These are phyloP conservation scores for Malurus cyaneus DNA, from an alignment of 2,113 vertebrate genomes.

Conservation along the genomic window DNA sequence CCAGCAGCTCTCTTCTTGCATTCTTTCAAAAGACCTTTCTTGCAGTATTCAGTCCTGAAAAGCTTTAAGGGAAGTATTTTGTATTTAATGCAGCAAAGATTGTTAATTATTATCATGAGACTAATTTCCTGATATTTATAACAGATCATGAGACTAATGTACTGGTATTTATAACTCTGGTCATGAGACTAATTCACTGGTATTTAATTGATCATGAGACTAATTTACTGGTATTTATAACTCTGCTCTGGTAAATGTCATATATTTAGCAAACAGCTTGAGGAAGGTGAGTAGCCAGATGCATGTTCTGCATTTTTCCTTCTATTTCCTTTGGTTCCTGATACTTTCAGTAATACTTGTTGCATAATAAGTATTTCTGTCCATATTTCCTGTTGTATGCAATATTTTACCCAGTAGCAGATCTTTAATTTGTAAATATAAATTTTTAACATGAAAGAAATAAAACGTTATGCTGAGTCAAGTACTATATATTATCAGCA, in stretches of 20 bases:
- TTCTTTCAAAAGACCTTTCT: background rate
- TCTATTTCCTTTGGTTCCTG: background rate
- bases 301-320: background rate
- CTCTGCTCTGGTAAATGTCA: background rate
- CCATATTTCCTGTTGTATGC: background rate
- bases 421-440: constrained; percentile 1
- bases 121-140: background rate
- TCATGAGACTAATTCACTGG: background rate
- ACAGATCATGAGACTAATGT: background rate
- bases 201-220: background rate
- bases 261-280: background rate
- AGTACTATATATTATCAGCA: constrained; percentile 28
- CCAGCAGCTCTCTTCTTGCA: rapidly evolving
- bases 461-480: background rate
- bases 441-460: constrained; percentile 19
- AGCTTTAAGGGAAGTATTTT: background rate
- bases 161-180: background rate
- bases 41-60: background rate
- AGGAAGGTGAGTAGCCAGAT: background rate
- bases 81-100: background rate
- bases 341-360: background rate
- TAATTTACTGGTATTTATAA: background rate
- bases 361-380: background rate
- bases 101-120: background rate
- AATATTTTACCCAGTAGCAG: constrained; percentile 19